These are phyloP conservation scores for Sinocyclocheilus grahami DNA, from an alignment of 2,113 vertebrate species.

Conservation along the genomic window DNA sequence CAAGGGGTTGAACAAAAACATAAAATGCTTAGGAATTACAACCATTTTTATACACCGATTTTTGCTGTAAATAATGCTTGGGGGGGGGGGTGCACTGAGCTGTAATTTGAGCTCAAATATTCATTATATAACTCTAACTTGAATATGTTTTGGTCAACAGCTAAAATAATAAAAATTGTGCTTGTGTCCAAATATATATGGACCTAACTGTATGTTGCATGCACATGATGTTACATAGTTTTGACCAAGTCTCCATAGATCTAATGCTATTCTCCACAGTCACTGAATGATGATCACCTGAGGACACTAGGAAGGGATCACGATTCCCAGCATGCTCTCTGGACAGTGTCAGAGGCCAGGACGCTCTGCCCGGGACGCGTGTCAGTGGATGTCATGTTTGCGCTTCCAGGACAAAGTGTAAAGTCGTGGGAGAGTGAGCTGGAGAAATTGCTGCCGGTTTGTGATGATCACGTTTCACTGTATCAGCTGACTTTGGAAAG, in stretches of 20 bases:
- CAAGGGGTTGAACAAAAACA: too few species aligned
- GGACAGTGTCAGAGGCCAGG: constrained; percentile 76
- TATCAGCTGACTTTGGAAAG: constrained; percentile 93
- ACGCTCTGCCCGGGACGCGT: constrained; percentile 82
- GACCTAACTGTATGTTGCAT: constrained; percentile 34
- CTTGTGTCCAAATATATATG: too few species aligned
- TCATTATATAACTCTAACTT: too few species aligned
- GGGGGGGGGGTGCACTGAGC: too few species aligned
- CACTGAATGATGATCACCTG: constrained; percentile 79
- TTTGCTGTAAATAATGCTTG: too few species aligned
- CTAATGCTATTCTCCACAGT: constrained; percentile 67
- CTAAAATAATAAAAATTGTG: too few species aligned
- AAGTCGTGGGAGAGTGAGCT: constrained; percentile 78
- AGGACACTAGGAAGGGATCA: constrained; percentile 85
- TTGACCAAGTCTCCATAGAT: not conserved
- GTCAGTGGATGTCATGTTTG: constrained; percentile 88
- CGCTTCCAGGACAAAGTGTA: constrained; percentile 81
- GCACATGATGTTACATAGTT: not conserved
- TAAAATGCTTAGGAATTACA: too few species aligned
- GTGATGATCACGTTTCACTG: constrained; percentile 88
- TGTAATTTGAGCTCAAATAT: too few species aligned
- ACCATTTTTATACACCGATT: too few species aligned
- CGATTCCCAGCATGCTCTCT: constrained; percentile 73
- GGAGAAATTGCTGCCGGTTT: constrained; percentile 72
- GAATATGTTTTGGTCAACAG: too few species aligned